Conservation (phyloP, 2,797 vertebrate genomes). For the Borostomias antarcticus region DNA sequence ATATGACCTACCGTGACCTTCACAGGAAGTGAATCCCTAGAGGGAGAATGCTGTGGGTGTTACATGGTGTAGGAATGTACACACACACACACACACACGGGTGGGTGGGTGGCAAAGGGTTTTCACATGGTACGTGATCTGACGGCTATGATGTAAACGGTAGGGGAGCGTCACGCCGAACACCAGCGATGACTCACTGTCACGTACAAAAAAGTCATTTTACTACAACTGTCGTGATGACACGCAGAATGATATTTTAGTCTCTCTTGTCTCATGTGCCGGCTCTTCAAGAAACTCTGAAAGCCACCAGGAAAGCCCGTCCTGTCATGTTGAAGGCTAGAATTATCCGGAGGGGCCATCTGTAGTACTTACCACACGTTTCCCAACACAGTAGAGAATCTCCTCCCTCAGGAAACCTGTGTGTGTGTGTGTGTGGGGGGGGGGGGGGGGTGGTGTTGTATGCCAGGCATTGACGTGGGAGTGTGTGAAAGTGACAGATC, state of each 20-base stretch:
- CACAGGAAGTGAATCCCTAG: not conserved
- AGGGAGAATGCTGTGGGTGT: not conserved
- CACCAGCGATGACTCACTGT: too few relatives aligned
- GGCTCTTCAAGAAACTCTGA: not conserved
- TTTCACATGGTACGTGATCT: too few relatives aligned
- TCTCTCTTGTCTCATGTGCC: not conserved
- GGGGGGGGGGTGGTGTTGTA: too few relatives aligned
- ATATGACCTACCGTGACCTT: not conserved
- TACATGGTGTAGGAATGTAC: too few relatives aligned
- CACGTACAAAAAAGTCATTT: too few relatives aligned
- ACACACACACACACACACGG: too few relatives aligned
- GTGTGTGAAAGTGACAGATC: too few relatives aligned
- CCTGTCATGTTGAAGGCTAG: slow-evolving; percentile 54
- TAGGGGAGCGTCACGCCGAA: too few relatives aligned
- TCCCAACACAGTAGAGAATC: slow-evolving; percentile 32
- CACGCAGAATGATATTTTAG: not conserved
- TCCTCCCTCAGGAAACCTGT: slow-evolving; percentile 18
- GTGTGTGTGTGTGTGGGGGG: not conserved
- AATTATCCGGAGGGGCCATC: slow-evolving; percentile 51
- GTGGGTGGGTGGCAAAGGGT: too few relatives aligned
- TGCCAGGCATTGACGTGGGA: too few relatives aligned
- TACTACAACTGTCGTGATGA: too few relatives aligned
- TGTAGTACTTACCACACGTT: slow-evolving; percentile 45
- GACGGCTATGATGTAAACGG: too few relatives aligned
- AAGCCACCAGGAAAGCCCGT: slow-evolving; percentile 28